Conservation (phyloP, 2,113 vertebrate species). For the Maccullochella peelii region DNA sequence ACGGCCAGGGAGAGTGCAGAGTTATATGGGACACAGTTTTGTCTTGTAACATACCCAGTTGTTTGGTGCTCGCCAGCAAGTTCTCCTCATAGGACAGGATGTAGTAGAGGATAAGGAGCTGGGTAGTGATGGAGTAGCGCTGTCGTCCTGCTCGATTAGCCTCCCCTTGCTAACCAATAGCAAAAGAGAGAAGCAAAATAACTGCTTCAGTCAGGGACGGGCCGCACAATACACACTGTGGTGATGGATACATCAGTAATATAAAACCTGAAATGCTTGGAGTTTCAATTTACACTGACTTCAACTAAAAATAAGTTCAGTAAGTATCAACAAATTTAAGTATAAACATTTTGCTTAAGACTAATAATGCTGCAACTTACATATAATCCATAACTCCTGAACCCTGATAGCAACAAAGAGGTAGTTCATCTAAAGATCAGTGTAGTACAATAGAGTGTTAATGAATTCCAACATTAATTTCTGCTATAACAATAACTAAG, state of each 20-base stretch:
- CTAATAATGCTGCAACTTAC: not conserved
- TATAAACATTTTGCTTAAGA: too few species aligned
- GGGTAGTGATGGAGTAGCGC: constrained; percentile 93
- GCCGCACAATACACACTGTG: not conserved
- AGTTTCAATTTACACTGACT: not conserved
- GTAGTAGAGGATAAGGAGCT: constrained; percentile 96
- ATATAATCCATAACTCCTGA: not conserved
- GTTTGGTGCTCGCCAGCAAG: constrained; percentile 94
- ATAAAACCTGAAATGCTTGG: not conserved
- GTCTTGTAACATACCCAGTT: constrained; percentile 86
- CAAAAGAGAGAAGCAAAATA: constrained; percentile 22
- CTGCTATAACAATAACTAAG: not conserved
- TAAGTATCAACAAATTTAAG: not conserved
- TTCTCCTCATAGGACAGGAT: constrained; percentile 96
- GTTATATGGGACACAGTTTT: constrained; percentile 2
- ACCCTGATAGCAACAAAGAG: not conserved
- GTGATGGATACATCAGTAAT: not conserved
- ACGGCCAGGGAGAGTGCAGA: not conserved
- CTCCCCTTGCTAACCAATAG: constrained; percentile 84
- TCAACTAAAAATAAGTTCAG: not conserved
- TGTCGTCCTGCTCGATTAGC: constrained; percentile 80
- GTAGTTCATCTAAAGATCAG: not conserved
- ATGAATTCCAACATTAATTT: not conserved
- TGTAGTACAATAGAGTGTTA: not conserved
- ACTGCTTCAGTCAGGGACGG: not conserved